Conservation (phyloP, 2,113 vertebrate species). For the Podarcis raffonei region DNA sequence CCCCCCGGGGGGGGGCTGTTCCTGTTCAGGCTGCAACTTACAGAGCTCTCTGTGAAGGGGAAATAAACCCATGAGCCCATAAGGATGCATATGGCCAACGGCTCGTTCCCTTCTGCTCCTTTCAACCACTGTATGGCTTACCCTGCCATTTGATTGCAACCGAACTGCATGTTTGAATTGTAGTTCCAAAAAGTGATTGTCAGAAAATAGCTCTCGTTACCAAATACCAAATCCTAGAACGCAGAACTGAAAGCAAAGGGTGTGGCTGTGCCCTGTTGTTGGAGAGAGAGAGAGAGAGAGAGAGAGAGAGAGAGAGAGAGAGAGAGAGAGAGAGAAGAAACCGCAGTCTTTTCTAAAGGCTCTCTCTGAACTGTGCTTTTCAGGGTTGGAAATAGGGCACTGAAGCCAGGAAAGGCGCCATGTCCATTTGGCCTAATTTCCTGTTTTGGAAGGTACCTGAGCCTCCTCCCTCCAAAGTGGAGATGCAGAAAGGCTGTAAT, state of each 20-base stretch:
- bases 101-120: neutral
- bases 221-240: neutral
- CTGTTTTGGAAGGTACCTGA: constrained; percentile 2
- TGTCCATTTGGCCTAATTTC: constrained; percentile 6
- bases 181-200: neutral
- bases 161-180: neutral
- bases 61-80: neutral
- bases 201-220: neutral
- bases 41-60: neutral
- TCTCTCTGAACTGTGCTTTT: neutral
- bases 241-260: constrained; percentile 16
- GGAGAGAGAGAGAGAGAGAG: neutral
- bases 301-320: neutral
- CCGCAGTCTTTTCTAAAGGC: neutral
- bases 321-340: neutral
- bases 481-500: neutral
- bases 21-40: neutral
- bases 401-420: neutral
- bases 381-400: neutral
- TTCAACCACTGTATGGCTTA: neutral
- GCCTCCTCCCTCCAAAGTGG: constrained; percentile 7
- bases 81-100: neutral
- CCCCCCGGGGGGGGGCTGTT: no score
- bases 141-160: neutral
- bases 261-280: neutral